Conservation (phyloP, 1,140 invertebrate genomes). For the Pseudomyrmex flavicornis region DNA sequence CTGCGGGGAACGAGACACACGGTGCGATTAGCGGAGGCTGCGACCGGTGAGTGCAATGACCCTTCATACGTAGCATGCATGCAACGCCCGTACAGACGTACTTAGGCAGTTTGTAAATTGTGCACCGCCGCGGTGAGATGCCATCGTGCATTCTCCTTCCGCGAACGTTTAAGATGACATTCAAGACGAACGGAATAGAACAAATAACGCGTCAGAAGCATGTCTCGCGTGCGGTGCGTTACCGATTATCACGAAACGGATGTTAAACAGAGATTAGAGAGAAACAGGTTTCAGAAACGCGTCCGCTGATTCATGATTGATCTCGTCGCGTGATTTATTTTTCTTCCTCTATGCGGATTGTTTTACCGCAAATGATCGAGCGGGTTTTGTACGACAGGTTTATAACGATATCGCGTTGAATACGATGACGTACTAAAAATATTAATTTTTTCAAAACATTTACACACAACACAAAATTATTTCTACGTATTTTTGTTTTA, state of each 20-base stretch:
- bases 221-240: not conserved
- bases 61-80: slow-evolving; percentile 8
- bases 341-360: not conserved
- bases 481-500: too few relatives aligned
- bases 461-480: too few relatives aligned
- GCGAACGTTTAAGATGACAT: not conserved
- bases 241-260: slow-evolving; percentile 18
- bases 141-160: not conserved
- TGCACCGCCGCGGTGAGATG: not conserved
- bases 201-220: not conserved
- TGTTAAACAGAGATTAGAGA: slow-evolving; percentile 25
- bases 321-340: slow-evolving; percentile 12
- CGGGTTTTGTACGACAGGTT: not conserved
- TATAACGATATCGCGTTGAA: not conserved
- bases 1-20: slow-evolving; percentile 53
- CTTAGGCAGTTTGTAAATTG: not conserved
- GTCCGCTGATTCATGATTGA: slow-evolving; percentile 27
- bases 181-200: slow-evolving; percentile 1
- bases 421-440: not conserved
- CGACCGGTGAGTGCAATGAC: not conserved
- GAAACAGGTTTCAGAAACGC: not conserved
- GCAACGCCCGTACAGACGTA: not conserved
- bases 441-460: not conserved
- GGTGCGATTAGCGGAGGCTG: slow-evolving; percentile 14
- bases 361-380: slow-evolving; percentile 11